Evolutionary conservation across 37 sponge, comb jelly and placozoan genomes (phyloP).

Genomic region (Crambe crambe): DNA sequence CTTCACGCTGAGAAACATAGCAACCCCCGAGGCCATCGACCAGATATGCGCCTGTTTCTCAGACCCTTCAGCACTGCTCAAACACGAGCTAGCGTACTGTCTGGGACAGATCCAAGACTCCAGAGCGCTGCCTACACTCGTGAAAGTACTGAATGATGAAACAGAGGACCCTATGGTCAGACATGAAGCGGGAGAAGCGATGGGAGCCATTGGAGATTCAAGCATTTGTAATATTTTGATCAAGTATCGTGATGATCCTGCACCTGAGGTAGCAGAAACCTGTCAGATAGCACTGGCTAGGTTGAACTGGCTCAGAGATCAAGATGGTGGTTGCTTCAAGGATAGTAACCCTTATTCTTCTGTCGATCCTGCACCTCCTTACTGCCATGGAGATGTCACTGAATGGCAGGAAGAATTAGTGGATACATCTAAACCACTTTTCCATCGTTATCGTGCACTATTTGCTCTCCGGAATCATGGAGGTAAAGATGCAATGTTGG

Average conservation of each 20-base stretch:
- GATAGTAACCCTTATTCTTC: conserved; percentile 79
- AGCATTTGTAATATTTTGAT: conserved; percentile 15
- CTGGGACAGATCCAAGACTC: conserved; percentile 90
- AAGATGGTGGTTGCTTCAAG: conserved; percentile 26
- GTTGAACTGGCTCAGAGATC: conserved; percentile 51
- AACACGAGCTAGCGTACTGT: conserved; percentile 99
- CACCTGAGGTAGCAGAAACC: conserved; percentile 81
- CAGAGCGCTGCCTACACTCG: conserved; percentile 66
- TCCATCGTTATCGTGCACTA: conserved; percentile 87
- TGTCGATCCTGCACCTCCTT: conserved; percentile 98
- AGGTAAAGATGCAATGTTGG: conserved; percentile 60
- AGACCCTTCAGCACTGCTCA: conserved; percentile 85
- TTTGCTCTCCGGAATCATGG: conserved; percentile 91
- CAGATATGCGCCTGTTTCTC: conserved; percentile 65
- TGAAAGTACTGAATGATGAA: conserved; percentile 69
- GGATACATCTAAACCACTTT: conserved; percentile 63
- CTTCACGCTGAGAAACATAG: conserved; percentile 86
- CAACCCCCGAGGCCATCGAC: conserved; percentile 67
- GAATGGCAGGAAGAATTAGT: conserved; percentile 59
- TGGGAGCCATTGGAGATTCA: conserved; percentile 88
- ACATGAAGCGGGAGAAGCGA: conserved; percentile 97
- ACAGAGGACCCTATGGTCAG: conserved; percentile 90
- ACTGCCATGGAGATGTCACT: conserved; percentile 35
- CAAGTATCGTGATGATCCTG: conserved; percentile 52
- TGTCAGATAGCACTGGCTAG: conserved; percentile 80